Percentiles rank a stretch among this genome's conserved stretches.
Evolutionary conservation across 92 coral and sea anemone species (phyloP).

Genomic region (Zoanthus gigantus): DNA sequence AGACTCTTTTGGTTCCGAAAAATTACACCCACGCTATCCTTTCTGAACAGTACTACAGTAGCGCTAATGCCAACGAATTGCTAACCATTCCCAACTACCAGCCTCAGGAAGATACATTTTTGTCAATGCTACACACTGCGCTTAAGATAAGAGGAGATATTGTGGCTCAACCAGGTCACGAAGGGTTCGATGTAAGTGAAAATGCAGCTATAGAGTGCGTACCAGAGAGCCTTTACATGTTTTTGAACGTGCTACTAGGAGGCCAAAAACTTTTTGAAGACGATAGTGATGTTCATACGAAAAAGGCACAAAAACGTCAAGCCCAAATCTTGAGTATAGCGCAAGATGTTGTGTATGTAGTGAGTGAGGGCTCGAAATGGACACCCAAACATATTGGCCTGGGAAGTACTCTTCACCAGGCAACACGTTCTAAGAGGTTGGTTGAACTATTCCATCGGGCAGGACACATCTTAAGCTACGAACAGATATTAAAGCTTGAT

Average conservation of each 20-base stretch:
- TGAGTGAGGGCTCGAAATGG: neutral
- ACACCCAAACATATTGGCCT: neutral
- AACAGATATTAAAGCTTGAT: constrained; percentile 53
- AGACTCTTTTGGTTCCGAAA: too few relatives aligned
- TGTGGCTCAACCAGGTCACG: neutral
- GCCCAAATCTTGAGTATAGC: constrained; percentile 5
- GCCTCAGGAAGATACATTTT: neutral
- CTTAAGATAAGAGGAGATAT: neutral
- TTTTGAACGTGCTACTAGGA: constrained; percentile 22
- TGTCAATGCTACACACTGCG: neutral
- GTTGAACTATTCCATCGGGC: constrained; percentile 40
- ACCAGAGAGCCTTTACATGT: constrained; percentile 26
- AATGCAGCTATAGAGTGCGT: constrained; percentile 10
- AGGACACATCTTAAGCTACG: neutral
- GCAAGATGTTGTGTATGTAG: constrained; percentile 13
- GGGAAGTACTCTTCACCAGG: constrained; percentile 44
- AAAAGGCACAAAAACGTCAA: constrained; percentile 16
- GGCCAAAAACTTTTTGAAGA: neutral
- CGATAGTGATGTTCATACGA: constrained; percentile 6
- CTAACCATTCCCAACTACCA: neutral
- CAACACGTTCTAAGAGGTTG: constrained; percentile 54
- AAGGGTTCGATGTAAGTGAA: constrained; percentile 16
- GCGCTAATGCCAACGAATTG: neutral
- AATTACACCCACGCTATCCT: too few relatives aligned
- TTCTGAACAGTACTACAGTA: constrained; percentile 26